phyloP scores from a whole-genome alignment of 2,888 invertebrate species.

The Pollenia griseotomentosa region DNA sequence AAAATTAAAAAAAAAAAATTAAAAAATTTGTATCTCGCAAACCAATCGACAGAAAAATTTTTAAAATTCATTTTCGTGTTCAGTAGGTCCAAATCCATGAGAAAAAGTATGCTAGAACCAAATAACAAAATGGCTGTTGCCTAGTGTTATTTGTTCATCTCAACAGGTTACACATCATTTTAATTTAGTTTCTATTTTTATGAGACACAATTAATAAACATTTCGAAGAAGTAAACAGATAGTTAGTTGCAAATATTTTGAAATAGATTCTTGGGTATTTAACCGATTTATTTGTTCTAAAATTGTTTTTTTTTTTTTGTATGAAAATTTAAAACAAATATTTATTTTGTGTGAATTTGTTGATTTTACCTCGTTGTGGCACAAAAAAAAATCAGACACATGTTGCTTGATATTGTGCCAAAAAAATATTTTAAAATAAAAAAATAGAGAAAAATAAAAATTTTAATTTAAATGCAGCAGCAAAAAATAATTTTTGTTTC shows the following conservation, averaged over 20 bases:
- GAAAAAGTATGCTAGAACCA: no score
- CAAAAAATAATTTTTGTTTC: neutral
- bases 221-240: conserved; percentile 46
- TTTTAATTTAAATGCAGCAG: neutral
- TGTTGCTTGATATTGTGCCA: conserved; percentile 58
- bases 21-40: no score
- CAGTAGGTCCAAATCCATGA: no score
- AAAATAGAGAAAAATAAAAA: neutral
- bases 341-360: conserved; percentile 7
- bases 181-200: conserved; percentile 14
- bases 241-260: conserved; percentile 32
- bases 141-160: neutral
- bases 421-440: conserved; percentile 16
- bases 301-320: neutral
- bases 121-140: no score
- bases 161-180: neutral
- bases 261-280: conserved; percentile 17
- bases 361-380: conserved; percentile 10
- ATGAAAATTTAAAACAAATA: conserved; percentile 19
- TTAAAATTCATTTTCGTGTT: no score
- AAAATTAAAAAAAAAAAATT: no score
- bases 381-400: conserved; percentile 36
- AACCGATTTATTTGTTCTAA: conserved; percentile 2
- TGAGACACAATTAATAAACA: neutral
- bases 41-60: no score